phyloP scores from a whole-genome alignment of 2,888 invertebrate species.

The Plebejus argus region DNA sequence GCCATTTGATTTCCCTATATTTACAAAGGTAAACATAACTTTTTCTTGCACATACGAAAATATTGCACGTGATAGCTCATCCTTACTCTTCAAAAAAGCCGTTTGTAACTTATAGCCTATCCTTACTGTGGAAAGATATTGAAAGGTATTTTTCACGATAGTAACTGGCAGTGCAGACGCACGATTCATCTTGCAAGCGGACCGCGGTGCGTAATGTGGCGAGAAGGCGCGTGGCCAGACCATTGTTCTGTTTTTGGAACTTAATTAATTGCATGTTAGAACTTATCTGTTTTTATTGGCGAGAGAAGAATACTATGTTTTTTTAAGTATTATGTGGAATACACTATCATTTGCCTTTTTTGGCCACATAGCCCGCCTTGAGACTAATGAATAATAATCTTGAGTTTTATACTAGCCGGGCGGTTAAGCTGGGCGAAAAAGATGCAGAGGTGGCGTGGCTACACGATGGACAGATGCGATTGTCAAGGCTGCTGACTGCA shows the following conservation, averaged over 20 bases:
- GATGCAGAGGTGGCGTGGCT: no score
- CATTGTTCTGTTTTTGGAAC: slow-evolving; percentile 67
- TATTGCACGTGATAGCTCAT: background rate
- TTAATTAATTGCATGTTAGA: slow-evolving; percentile 43
- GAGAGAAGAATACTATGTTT: slow-evolving; percentile 31
- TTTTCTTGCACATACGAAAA: background rate
- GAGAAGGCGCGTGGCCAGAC: slow-evolving; percentile 63
- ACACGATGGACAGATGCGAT: no score
- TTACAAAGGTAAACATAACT: background rate
- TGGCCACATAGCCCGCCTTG: no score
- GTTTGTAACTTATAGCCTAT: background rate
- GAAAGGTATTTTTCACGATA: slow-evolving; percentile 66
- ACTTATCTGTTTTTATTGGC: slow-evolving; percentile 38
- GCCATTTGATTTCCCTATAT: background rate
- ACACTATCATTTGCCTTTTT: no score
- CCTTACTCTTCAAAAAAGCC: background rate
- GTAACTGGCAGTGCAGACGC: slow-evolving; percentile 63
- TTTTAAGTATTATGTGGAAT: no score
- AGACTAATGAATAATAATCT: no score
- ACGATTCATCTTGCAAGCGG: slow-evolving; percentile 78
- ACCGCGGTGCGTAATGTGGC: slow-evolving; percentile 78
- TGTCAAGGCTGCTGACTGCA: no score
- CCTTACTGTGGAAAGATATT: background rate
- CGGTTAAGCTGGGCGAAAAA: no score
- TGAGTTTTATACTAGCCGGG: no score